A percentile compares a stretch with the other conserved stretches of the same genome.
Conservation (phyloP, 1,140 invertebrate genomes). For the Carposina sasakii region DNA sequence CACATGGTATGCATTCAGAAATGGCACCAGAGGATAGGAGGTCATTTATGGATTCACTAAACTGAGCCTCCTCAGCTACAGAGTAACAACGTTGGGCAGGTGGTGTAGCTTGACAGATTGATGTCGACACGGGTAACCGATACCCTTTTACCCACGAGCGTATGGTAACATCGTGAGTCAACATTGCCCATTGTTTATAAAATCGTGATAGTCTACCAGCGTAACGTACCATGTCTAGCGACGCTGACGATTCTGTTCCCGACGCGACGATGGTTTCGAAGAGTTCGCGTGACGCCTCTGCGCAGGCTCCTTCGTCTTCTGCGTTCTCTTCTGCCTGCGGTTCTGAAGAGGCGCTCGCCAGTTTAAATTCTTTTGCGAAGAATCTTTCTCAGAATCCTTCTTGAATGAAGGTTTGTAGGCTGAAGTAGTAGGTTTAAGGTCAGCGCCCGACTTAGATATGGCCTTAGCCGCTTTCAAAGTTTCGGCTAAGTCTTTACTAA, state of each 20-base stretch:
- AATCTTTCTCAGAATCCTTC: background rate
- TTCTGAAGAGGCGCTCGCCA: conserved; percentile 15
- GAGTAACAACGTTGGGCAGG: background rate
- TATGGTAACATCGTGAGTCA: conserved; percentile 14
- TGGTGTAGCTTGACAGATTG: conserved; percentile 7
- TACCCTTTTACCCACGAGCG: conserved; percentile 20
- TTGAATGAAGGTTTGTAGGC: background rate
- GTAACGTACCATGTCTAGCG: conserved; percentile 17
- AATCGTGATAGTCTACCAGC: conserved; percentile 10
- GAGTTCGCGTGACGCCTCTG: conserved; percentile 6
- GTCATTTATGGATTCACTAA: conserved; percentile 11
- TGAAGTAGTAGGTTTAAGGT: conserved; percentile 13
- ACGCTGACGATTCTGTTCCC: background rate
- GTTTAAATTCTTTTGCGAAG: conserved; percentile 22
- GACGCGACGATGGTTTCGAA: conserved; percentile 9
- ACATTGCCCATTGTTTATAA: conserved; percentile 4
- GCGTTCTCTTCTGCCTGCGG: conserved; percentile 9
- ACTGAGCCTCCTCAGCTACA: background rate
- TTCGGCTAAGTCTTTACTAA: conserved; percentile 19
- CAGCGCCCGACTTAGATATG: conserved; percentile 20
- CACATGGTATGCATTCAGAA: conserved; percentile 10
- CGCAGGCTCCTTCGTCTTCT: conserved; percentile 10
- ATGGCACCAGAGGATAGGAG: conserved; percentile 17
- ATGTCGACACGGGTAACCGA: conserved; percentile 17
- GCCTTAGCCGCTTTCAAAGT: conserved; percentile 22